Evolutionary conservation across 2,797 vertebrate species (phyloP).

Genomic region (Cyclopterus lumpus): DNA sequence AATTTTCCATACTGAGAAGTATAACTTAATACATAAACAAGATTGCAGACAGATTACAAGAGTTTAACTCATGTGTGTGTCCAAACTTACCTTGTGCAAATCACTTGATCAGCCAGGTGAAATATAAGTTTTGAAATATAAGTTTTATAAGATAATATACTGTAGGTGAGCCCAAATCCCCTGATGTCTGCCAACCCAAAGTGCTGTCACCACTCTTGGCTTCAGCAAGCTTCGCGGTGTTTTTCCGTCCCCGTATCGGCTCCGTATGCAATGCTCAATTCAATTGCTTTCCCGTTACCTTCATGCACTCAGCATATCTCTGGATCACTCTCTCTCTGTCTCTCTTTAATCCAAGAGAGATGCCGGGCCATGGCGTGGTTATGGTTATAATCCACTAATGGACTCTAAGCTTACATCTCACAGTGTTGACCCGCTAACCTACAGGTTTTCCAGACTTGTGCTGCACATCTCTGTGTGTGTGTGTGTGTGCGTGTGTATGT

Average conservation of each 20-base stretch:
- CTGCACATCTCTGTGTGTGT: constrained; percentile 25
- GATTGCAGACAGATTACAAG: neutral
- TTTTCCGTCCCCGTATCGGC: constrained; percentile 13
- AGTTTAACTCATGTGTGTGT: neutral
- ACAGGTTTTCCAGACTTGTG: constrained; percentile 51
- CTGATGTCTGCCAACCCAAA: constrained; percentile 1
- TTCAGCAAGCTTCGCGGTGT: neutral
- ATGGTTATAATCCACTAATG: constrained; percentile 83
- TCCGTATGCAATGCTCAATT: constrained; percentile 19
- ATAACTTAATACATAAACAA: neutral
- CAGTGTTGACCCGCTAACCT: constrained; percentile 66
- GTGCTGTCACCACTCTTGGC: neutral
- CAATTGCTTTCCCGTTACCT: constrained; percentile 32
- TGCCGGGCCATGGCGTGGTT: constrained; percentile 62
- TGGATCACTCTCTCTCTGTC: constrained; percentile 35
- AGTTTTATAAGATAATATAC: neutral
- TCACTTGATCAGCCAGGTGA: constrained; percentile 24
- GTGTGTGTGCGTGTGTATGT: neutral
- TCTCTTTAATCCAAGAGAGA: constrained; percentile 74
- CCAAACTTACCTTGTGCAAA: constrained; percentile 48
- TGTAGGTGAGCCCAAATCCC: neutral
- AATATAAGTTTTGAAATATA: neutral
- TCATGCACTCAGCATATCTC: constrained; percentile 38
- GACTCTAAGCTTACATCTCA: constrained; percentile 74
- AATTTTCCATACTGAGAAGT: neutral